Conservation (phyloP, 2,888 invertebrate genomes). For the Nebria brevicollis region DNA sequence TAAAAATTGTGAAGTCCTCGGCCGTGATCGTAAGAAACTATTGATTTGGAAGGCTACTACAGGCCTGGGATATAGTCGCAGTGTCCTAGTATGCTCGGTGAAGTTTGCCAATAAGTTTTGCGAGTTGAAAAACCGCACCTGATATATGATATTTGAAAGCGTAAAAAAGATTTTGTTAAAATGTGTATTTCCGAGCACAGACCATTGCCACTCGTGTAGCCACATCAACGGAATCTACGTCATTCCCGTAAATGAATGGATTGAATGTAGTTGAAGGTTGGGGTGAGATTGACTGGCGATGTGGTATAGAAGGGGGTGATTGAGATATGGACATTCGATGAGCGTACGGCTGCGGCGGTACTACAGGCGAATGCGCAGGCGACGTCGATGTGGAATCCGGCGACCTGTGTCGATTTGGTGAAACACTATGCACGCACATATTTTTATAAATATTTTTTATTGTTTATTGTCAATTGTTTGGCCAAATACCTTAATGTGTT, state of each 20-base stretch:
- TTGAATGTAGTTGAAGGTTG: slow-evolving; percentile 72
- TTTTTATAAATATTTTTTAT: not conserved
- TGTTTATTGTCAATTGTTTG: too few species aligned
- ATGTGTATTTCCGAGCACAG: slow-evolving; percentile 50
- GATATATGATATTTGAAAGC: slow-evolving; percentile 38
- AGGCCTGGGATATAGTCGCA: slow-evolving; percentile 95
- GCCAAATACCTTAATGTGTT: slow-evolving; percentile 59
- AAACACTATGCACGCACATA: slow-evolving; percentile 56
- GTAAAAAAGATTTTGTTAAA: not conserved
- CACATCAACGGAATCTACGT: slow-evolving; percentile 98
- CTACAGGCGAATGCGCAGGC: slow-evolving; percentile 33
- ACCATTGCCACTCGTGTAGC: slow-evolving; percentile 98
- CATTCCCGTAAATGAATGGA: slow-evolving; percentile 91
- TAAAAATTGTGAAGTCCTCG: slow-evolving; percentile 87
- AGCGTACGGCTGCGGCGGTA: slow-evolving; percentile 49
- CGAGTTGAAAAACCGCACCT: slow-evolving; percentile 97
- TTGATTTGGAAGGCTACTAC: slow-evolving; percentile 99
- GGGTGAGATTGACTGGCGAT: slow-evolving; percentile 66
- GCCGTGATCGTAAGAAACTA: slow-evolving; percentile 94
- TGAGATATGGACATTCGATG: slow-evolving; percentile 51
- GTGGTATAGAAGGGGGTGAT: slow-evolving; percentile 62
- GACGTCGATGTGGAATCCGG: slow-evolving; percentile 51
- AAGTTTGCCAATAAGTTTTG: slow-evolving; percentile 97
- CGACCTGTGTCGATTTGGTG: slow-evolving; percentile 60
- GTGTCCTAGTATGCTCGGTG: slow-evolving; percentile 95